These are phyloP conservation scores for Donacobius atricapilla DNA, from an alignment of 2,113 vertebrate genomes.

Conservation along the genomic window DNA sequence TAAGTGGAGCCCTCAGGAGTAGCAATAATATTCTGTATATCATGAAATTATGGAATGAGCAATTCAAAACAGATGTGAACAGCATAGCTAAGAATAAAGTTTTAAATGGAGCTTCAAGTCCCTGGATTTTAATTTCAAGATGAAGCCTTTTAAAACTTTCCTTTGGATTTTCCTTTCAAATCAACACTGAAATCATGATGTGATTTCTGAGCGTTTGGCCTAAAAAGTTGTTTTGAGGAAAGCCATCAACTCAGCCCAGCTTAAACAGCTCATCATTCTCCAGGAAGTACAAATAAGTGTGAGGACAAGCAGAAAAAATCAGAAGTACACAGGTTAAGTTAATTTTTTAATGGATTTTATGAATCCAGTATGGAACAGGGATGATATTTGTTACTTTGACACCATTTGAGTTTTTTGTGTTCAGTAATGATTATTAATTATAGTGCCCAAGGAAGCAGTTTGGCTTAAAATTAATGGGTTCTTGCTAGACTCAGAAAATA, in stretches of 20 bases:
- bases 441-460: neutral
- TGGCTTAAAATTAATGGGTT: neutral
- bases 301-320: neutral
- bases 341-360: neutral
- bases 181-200: neutral
- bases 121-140: neutral
- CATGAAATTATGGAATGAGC: neutral
- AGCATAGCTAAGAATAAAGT: neutral
- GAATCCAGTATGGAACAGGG: neutral
- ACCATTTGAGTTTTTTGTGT: neutral
- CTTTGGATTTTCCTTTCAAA: neutral
- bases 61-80: neutral
- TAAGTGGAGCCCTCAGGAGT: neutral
- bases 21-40: neutral
- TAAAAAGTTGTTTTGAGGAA: neutral
- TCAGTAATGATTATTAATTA: neutral
- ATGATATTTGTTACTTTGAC: neutral
- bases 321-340: neutral
- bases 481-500: neutral
- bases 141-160: neutral
- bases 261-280: neutral
- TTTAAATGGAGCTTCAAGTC: neutral
- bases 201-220: neutral
- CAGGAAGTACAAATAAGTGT: neutral
- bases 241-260: neutral